These are phyloP conservation scores for Cylloceria caligata DNA, from an alignment of 2,888 invertebrate species.

Conservation along the genomic window DNA sequence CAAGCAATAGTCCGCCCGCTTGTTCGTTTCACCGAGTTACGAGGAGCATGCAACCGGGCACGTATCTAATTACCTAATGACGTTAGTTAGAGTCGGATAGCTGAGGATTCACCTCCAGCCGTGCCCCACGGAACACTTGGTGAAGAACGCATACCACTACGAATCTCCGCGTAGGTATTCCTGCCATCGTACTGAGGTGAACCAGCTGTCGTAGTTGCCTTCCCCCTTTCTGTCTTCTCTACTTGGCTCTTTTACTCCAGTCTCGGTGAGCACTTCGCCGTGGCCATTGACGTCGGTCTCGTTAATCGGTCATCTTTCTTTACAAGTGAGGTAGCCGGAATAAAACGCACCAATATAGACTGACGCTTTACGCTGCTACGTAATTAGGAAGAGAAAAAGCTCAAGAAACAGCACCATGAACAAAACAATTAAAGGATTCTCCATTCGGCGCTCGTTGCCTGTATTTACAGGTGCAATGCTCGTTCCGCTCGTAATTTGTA, in stretches of 20 bases:
- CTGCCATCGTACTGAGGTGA: background rate
- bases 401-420: conserved; percentile 8
- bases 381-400: conserved; percentile 63
- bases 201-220: conserved; percentile 1
- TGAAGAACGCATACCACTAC: conserved; percentile 35
- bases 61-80: conserved; percentile 78
- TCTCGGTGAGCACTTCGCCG: conserved; percentile 39
- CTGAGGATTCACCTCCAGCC: conserved; percentile 72
- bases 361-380: conserved; percentile 62
- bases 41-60: conserved; percentile 69
- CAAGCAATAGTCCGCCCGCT: conserved; percentile 61
- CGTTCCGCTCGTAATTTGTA: conserved; percentile 3
- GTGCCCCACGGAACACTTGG: conserved; percentile 51
- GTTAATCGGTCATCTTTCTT: conserved; percentile 69
- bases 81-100: conserved; percentile 75
- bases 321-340: conserved; percentile 53
- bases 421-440: conserved; percentile 62
- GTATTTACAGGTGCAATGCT: conserved; percentile 16
- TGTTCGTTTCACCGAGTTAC: conserved; percentile 63
- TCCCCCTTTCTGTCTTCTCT: conserved; percentile 35
- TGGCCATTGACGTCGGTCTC: conserved; percentile 63
- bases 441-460: conserved; percentile 14
- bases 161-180: background rate
- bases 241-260: conserved; percentile 44
- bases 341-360: conserved; percentile 60